These are phyloP conservation scores for Dufourea novaeangliae DNA, from an alignment of 1,140 invertebrate genomes.

Conservation along the genomic window DNA sequence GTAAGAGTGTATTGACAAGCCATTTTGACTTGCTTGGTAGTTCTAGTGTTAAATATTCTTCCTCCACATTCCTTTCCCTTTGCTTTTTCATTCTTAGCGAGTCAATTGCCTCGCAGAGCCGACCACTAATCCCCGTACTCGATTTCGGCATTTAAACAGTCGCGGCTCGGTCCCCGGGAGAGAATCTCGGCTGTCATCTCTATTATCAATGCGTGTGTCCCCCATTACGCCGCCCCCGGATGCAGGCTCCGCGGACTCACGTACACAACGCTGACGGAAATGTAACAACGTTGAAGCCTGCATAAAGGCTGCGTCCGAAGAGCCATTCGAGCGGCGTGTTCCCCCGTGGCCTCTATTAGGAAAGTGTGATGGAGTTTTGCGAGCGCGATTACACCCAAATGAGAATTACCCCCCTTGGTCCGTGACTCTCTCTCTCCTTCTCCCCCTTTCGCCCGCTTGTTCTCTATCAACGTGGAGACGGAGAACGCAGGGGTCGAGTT, in stretches of 20 bases:
- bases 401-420: constrained; percentile 77
- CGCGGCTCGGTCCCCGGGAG: neutral
- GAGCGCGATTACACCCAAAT: constrained; percentile 82
- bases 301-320: constrained; percentile 70
- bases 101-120: no score
- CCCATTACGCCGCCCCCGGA: constrained; percentile 14
- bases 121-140: neutral
- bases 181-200: constrained; percentile 41
- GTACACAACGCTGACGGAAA: constrained; percentile 35
- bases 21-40: no score
- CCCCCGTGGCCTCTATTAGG: constrained; percentile 80
- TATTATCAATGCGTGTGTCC: constrained; percentile 43
- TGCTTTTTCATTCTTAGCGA: neutral
- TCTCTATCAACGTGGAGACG: constrained; percentile 45
- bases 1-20: no score
- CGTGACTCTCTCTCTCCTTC: constrained; percentile 58
- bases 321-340: constrained; percentile 61
- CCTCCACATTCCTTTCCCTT: neutral
- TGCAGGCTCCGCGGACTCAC: constrained; percentile 13
- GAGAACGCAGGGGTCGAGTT: constrained; percentile 37
- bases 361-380: constrained; percentile 83
- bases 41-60: no score
- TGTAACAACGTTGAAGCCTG: constrained; percentile 53
- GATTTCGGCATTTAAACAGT: constrained; percentile 22
- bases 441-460: constrained; percentile 21